Conservation (phyloP, 2,888 invertebrate species). For the Rhyacophila evoluta region DNA sequence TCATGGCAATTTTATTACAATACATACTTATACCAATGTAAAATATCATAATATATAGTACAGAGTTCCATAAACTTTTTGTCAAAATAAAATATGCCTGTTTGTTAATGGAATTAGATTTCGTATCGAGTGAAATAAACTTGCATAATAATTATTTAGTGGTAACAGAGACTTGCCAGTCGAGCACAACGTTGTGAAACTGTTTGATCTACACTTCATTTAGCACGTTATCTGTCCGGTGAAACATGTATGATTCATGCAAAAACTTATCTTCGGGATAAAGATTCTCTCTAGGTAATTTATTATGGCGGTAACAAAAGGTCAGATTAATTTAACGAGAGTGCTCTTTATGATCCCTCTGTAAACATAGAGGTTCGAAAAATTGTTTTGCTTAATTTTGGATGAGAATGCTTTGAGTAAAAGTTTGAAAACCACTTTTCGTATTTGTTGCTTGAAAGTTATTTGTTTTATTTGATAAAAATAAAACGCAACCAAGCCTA, state of each 20-base stretch:
- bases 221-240: slow-evolving; percentile 50
- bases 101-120: too few species aligned
- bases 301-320: slow-evolving; percentile 14
- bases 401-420: background rate
- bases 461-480: too few species aligned
- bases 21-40: too few species aligned
- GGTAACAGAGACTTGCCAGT: background rate
- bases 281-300: background rate
- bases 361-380: background rate
- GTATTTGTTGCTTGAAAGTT: too few species aligned
- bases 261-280: slow-evolving; percentile 32
- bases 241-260: slow-evolving; percentile 51
- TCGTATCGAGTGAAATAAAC: too few species aligned
- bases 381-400: background rate
- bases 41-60: too few species aligned
- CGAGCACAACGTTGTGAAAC: background rate
- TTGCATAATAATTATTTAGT: background rate
- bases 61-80: too few species aligned
- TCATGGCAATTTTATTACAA: too few species aligned
- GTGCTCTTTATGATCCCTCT: background rate
- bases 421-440: too few species aligned
- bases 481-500: too few species aligned
- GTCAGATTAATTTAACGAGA: slow-evolving; percentile 7
- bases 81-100: too few species aligned
- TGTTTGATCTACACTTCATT: slow-evolving; percentile 47